These are phyloP conservation scores for Autographa pulchrina DNA, from an alignment of 2,888 invertebrate genomes.

Conservation along the genomic window DNA sequence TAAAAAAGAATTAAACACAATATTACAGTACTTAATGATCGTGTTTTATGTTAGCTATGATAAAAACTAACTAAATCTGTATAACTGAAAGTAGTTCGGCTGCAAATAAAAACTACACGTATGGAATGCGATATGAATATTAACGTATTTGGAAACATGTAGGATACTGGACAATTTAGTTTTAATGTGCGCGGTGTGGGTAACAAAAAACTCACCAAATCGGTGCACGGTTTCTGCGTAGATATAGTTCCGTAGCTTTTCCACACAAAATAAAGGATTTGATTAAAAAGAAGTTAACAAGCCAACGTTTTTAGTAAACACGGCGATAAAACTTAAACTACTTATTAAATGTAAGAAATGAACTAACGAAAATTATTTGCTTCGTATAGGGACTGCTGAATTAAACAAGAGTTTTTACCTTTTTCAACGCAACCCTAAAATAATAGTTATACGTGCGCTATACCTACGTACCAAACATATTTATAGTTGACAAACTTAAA, in stretches of 20 bases:
- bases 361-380: too few relatives aligned
- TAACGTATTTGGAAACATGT: conserved; percentile 16
- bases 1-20: too few relatives aligned
- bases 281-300: too few relatives aligned
- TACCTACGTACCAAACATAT: too few relatives aligned
- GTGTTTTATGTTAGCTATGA: background rate
- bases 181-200: background rate
- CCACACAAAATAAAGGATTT: too few relatives aligned
- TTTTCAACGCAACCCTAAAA: background rate
- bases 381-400: background rate
- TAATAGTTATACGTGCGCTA: too few relatives aligned
- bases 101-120: background rate
- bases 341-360: too few relatives aligned
- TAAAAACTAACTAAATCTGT: conserved; percentile 14
- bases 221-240: too few relatives aligned
- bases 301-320: too few relatives aligned
- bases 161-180: background rate
- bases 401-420: background rate
- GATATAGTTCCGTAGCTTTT: background rate
- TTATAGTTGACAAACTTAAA: too few relatives aligned
- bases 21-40: too few relatives aligned
- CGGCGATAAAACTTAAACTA: too few relatives aligned
- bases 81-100: conserved; percentile 18
- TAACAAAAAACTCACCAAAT: background rate
- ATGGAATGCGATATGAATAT: conserved; percentile 10